Evolutionary conservation across 2,888 invertebrate genomes (phyloP).

Genomic region (Dinocampus coccinellae): DNA sequence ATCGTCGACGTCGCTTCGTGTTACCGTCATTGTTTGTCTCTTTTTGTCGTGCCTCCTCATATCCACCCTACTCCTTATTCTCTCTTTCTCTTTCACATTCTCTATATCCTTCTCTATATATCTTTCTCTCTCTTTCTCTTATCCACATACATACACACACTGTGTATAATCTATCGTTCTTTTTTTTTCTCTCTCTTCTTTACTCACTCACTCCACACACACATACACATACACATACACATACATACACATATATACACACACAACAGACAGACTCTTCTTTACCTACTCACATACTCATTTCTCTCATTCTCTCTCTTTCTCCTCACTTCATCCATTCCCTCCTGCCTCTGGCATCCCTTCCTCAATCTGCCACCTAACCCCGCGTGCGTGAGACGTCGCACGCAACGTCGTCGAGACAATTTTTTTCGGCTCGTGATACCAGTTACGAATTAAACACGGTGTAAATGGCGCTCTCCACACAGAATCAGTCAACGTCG

Average conservation of each 20-base stretch:
- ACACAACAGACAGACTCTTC: not conserved
- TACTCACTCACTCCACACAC: too few relatives aligned
- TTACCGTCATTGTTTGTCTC: slow-evolving; percentile 28
- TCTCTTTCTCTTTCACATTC: slow-evolving; percentile 16
- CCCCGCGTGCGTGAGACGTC: slow-evolving; percentile 37
- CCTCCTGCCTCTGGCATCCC: slow-evolving; percentile 23
- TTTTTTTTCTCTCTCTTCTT: too few relatives aligned
- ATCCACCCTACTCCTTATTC: slow-evolving; percentile 19
- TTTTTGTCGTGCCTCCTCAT: slow-evolving; percentile 12
- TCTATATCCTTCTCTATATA: too few relatives aligned
- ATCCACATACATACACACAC: too few relatives aligned
- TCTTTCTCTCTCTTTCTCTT: slow-evolving; percentile 17
- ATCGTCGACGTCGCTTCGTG: slow-evolving; percentile 34
- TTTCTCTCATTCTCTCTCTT: slow-evolving; percentile 8
- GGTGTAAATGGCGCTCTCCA: slow-evolving; percentile 69
- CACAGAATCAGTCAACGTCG: slow-evolving; percentile 73
- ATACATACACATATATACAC: too few relatives aligned
- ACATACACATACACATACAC: too few relatives aligned
- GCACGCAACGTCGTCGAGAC: slow-evolving; percentile 40
- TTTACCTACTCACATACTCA: not conserved
- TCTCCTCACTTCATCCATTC: slow-evolving; percentile 20
- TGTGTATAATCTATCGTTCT: too few relatives aligned
- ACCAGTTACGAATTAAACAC: slow-evolving; percentile 47
- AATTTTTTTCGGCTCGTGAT: slow-evolving; percentile 33
- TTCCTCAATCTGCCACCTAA: slow-evolving; percentile 22